Evolutionary conservation across 2,888 invertebrate species (phyloP), one percentile per base, ranked within the genome.

Genomic region (Dinocampus coccinellae): DNA sequence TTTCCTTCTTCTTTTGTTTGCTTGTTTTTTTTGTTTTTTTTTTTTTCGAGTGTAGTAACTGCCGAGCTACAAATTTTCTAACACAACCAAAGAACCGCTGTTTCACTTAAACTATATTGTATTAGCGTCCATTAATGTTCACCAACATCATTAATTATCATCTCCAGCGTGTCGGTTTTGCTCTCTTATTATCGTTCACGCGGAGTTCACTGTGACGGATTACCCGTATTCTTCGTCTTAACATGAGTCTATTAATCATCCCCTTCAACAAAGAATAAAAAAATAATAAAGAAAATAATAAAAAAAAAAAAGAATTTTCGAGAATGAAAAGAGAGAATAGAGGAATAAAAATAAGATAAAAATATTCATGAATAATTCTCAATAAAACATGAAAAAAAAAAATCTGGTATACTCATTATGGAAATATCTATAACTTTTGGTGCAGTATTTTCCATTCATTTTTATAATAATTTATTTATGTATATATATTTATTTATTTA

Each of bases 91-190:
- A 20, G 52, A 53, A 62, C 67, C 69, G 60, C 47, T 69, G 75
- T 68, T 70, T 69, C 69, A 76, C 75, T 76, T 73, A 67, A 47
- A 72, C 67, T 75, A 72, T 75, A 76, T 75, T 76, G 71, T 70
- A 75, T 73, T 75, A 75, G 75, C 76, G 73, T 75, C 72, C 75
- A 76, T 76, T 76, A 76, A 73, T 65, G 73, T 72, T 58, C 58
- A 57, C 16, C 7, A 64, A 57, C 71, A 73, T 73, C 75, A 75
- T 76, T 73, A 76, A 76, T 76, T 75, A 76, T 70, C 72, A 63
- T 47, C 26, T 16, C 10, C 20, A 63, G 63, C 47, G 16, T 42
- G 26, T 57, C 69, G 55, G 71, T 73, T 69, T 72, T 72, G 68
- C 69, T 67, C 52, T 73, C 65, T 65, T 69, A 76, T 76, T 76